Conservation (phyloP, 2,888 invertebrate species). For the Ectemnius continuus region DNA sequence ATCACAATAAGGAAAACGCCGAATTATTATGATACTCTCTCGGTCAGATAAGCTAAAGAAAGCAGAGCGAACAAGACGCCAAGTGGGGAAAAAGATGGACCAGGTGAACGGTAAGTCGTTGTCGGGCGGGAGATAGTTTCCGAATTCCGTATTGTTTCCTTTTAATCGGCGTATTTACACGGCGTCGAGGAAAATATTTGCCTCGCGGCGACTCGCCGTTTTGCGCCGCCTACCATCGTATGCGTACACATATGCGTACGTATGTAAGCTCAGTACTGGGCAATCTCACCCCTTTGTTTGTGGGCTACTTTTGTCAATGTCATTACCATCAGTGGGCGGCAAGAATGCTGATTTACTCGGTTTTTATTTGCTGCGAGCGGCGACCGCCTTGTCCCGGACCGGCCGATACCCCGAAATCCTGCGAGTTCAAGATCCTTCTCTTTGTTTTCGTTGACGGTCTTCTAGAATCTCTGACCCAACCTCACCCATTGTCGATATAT, state of each 20-base stretch:
- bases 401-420: too few species aligned
- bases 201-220: constrained; percentile 12
- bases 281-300: too few species aligned
- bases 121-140: not conserved
- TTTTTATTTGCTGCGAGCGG: too few species aligned
- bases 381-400: too few species aligned
- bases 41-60: too few species aligned
- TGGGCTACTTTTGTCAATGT: too few species aligned
- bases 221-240: constrained; percentile 21
- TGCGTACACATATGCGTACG: too few species aligned
- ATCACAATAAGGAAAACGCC: constrained; percentile 15
- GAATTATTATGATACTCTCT: not conserved
- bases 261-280: too few species aligned
- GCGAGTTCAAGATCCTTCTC: not conserved
- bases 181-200: constrained; percentile 36
- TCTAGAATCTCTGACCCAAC: constrained; percentile 7
- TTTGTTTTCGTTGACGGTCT: constrained; percentile 33
- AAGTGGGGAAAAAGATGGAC: not conserved
- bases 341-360: too few species aligned
- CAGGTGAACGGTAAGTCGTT: not conserved
- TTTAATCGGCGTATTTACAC: constrained; percentile 21
- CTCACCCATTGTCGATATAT: too few species aligned
- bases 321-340: too few species aligned
- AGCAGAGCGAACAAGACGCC: not conserved
- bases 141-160: constrained; percentile 6